A percentile compares a stretch with the other conserved stretches of the same genome.
Conservation (phyloP, 2,888 invertebrate species). For the Himalopsyche anomala region DNA sequence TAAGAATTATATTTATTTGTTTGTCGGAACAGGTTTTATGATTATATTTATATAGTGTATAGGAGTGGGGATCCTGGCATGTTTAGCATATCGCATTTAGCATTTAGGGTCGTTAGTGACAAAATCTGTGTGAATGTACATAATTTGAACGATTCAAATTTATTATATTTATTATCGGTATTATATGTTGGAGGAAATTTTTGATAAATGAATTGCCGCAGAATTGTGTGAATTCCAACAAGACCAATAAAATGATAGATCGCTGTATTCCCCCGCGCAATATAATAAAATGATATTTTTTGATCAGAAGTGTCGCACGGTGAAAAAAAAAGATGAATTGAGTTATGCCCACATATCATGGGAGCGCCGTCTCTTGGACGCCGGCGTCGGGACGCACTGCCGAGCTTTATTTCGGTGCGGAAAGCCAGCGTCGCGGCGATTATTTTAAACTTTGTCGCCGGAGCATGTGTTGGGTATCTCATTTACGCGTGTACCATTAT, state of each 20-base stretch:
- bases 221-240: background rate
- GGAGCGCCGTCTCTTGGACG: constrained; percentile 6
- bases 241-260: constrained; percentile 5
- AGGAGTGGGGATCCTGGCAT: too few species aligned
- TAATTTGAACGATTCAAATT: too few species aligned
- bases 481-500: background rate
- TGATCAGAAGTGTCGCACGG: background rate
- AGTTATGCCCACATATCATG: constrained; percentile 2
- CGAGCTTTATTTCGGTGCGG: constrained; percentile 16
- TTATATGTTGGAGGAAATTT: background rate
- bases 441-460: background rate
- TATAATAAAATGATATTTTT: constrained; percentile 13
- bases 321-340: constrained; percentile 4
- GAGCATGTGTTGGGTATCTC: background rate
- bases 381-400: background rate
- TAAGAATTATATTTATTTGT: too few species aligned
- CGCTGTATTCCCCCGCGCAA: background rate
- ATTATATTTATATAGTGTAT: too few species aligned
- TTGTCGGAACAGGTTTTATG: too few species aligned
- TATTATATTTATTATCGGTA: too few species aligned
- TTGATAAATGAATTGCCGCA: constrained; percentile 21
- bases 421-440: background rate
- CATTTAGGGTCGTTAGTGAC: too few species aligned
- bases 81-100: too few species aligned
- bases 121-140: too few species aligned